Evolutionary conservation across 2,113 vertebrate genomes (phyloP), one percentile per base, ranked within the genome.

Genomic region (Microcebus lehilahytsara): DNA sequence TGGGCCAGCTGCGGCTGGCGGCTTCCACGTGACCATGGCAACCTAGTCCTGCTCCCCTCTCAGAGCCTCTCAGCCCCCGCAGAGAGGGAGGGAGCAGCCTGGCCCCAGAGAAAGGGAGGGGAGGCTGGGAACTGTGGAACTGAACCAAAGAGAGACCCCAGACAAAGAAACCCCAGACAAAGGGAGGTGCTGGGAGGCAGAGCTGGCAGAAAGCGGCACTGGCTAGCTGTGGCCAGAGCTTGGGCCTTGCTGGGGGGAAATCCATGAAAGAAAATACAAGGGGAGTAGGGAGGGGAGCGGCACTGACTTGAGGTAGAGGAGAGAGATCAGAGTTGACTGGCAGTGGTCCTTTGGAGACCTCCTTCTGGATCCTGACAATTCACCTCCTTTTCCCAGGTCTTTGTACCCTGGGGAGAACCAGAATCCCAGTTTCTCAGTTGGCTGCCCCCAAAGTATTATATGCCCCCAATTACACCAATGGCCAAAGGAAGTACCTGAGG

Each of bases 21-120:
- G 97, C 97, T 98, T 98, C 95, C 2, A 64, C 3, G 98, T 98
- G 96, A 96, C 97, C 98, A 98, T 98, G 98, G 97, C 96, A 98
- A 98, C 98, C 62, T 88, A 91, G 93, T 46, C 85, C 51, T 0
- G 69, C 85, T 89, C 86, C 98, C 96, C 95, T 71, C 3, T 7
- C 89, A 0, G 51, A 96, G 96, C 92, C 95, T 91, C 93, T 80
- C 30, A 9, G 96, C 93, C 96, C 98, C 97, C 85, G 88, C 97
- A 89, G 98, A 96, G 96, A 97, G 92, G 96, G 97, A 97, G 96
- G 97, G 96, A 95, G 74, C 77, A 79, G 94, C 87, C 72, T 32
- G 87, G 89, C 77, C 14, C 0, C 20, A 56, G 91, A 89, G 89
- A 95, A 83, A 96, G 75, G 85, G 96, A 93, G 83, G 90, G 79